phyloP scores from a whole-genome alignment of 1,140 invertebrate species.

The Thrips palmi region DNA sequence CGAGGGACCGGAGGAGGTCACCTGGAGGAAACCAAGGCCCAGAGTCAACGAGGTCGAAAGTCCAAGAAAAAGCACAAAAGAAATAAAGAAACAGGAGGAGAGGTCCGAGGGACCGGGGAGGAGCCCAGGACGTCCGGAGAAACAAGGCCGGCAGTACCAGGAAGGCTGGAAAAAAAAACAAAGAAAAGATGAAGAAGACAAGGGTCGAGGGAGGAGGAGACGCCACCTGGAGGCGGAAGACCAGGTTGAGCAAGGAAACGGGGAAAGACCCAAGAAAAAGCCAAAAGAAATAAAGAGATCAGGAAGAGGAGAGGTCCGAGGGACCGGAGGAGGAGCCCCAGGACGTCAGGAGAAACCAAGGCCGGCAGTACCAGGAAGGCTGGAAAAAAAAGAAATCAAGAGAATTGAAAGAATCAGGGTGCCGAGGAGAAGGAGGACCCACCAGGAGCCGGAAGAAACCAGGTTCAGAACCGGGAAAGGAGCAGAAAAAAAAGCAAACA shows the following conservation, averaged over 20 bases:
- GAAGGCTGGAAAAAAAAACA: constrained; percentile 5
- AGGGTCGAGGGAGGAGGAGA: no score
- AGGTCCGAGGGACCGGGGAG: neutral
- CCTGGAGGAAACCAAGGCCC: no score
- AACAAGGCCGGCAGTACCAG: neutral
- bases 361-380: constrained; percentile 1
- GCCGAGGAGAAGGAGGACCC: no score
- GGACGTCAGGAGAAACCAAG: constrained; percentile 5
- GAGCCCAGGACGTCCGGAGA: constrained; percentile 8
- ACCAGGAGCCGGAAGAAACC: no score
- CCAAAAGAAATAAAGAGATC: neutral
- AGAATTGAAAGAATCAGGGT: no score
- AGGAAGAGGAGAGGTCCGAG: neutral
- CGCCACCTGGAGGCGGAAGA: no score
- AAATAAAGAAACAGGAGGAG: neutral
- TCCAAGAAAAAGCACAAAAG: neutral
- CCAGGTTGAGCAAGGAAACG: no score
- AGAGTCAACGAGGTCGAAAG: no score
- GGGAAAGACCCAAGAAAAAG: no score
- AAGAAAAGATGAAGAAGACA: no score
- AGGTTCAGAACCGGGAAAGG: neutral
- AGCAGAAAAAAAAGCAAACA: neutral
- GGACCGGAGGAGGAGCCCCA: constrained; percentile 2
- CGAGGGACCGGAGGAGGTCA: no score
- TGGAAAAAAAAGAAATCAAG: constrained; percentile 5